Evolutionary conservation across 2,888 invertebrate genomes (phyloP).

Genomic region (Trichogramma dendrolimi): DNA sequence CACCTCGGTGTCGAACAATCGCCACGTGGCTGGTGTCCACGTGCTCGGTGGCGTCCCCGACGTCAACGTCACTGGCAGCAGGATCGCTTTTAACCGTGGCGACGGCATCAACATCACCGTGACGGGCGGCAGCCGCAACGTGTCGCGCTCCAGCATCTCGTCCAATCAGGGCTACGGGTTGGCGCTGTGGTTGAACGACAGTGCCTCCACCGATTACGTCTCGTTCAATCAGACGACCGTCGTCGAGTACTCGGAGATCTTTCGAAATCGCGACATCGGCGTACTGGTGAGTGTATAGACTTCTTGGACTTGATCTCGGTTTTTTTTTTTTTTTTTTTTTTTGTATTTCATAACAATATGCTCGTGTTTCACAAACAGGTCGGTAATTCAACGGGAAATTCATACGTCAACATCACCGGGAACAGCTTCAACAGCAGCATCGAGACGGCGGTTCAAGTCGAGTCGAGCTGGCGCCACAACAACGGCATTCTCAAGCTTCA

Average conservation of each 20-base stretch:
- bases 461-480: conserved; percentile 73
- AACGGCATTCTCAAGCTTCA: conserved; percentile 62
- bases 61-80: conserved; percentile 86
- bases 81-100: conserved; percentile 85
- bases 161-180: conserved; percentile 86
- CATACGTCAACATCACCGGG: conserved; percentile 88
- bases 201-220: conserved; percentile 71
- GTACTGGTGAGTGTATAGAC: conserved; percentile 62
- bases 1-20: conserved; percentile 79
- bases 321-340: neutral
- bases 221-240: conserved; percentile 81
- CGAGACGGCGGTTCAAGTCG: conserved; percentile 80
- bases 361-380: conserved; percentile 51
- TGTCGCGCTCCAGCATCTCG: conserved; percentile 80
- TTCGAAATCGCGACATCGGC: conserved; percentile 82
- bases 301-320: too few species aligned
- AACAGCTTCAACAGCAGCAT: conserved; percentile 79
- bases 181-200: conserved; percentile 86
- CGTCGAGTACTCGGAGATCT: conserved; percentile 81
- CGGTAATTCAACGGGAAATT: conserved; percentile 86
- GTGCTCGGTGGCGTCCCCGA: conserved; percentile 89
- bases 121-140: conserved; percentile 88
- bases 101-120: conserved; percentile 95
- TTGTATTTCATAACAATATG: neutral
- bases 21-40: conserved; percentile 86